Conservation (phyloP, 2,888 invertebrate species). For the Micropterix aruncella region DNA sequence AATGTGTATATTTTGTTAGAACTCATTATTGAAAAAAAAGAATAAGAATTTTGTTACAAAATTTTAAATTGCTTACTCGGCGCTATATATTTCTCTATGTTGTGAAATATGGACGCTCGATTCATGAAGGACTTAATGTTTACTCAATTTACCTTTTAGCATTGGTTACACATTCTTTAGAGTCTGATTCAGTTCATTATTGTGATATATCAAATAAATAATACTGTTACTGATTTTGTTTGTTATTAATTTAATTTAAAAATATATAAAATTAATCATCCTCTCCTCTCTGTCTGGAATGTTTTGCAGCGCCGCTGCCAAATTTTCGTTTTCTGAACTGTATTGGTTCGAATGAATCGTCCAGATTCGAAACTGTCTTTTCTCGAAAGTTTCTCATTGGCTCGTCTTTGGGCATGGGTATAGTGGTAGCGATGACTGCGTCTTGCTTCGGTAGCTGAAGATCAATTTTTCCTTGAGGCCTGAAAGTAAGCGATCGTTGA, state of each 20-base stretch:
- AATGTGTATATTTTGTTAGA: conserved; percentile 3
- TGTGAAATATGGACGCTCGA: no score
- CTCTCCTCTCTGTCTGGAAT: background rate
- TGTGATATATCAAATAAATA: background rate
- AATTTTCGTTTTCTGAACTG: background rate
- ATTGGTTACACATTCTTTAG: no score
- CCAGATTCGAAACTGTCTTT: background rate
- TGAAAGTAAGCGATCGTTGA: no score
- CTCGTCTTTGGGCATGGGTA: background rate
- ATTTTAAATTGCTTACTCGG: no score
- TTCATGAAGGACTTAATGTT: no score
- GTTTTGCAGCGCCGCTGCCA: background rate
- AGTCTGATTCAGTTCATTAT: background rate
- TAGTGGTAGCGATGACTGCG: background rate
- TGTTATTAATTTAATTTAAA: no score
- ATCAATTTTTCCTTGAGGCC: background rate
- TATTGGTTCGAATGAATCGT: background rate
- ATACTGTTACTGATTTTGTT: background rate
- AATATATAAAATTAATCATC: background rate
- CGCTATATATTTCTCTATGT: no score
- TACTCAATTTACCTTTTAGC: no score
- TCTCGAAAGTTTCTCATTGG: background rate
- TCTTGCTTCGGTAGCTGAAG: background rate
- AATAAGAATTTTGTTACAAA: no score
- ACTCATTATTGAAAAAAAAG: background rate